Base-by-base conservation (phyloP, 2,797 vertebrate species). In the Protonibea diacanthus region DNA sequence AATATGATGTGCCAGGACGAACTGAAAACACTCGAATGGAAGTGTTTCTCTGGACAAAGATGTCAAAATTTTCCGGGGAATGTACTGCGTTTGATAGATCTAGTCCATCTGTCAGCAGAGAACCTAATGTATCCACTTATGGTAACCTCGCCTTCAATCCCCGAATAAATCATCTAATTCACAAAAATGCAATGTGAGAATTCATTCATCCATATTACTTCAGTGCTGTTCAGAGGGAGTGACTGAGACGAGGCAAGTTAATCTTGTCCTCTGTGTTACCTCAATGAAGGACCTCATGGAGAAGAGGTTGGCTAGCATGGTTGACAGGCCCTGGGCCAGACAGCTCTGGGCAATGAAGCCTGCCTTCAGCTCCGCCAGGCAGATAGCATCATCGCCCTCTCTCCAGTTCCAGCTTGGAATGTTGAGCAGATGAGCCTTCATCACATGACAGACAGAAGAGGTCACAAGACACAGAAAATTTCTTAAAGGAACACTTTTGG, bases 361-460 rank as follows among this genome's bases (percentile, higher is more conserved):
- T 81, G 99, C 96, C 93, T 99, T 99, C 86, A 99, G 96, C 92
- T 99, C 98, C 6, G 98, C 98, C 67, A 99, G 96, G 93, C 98
- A 99, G 90, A 99, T 99, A 84, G 98, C 98, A 93, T 99, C 98
- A 93, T 99, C 98, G 10, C 98, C 98, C 90, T 99, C 98, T 89
- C 97, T 99, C 97, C 98, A 99, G 92, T 98, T 99, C 98, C 98
- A 99, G 94, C 98, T 99, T 3, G 98, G 98, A 95, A 99, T 99
- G 94, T 99, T 99, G 91, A 99, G 93, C 94, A 99, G 96, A 96
- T 99, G 98, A 87, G 98, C 98, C 98, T 99, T 95, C 51, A 91
- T 80, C 77, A 91, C 88, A 84, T 1, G 56, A 75, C 76, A 78
- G 58, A 68, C 56, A 80, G 21, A 77, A 75, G 87, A 87, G 83